Percentiles rank a stretch among this genome's conserved stretches.
phyloP scores from a whole-genome alignment of 2,797 vertebrate species.

The Bradypodion pumilum region DNA sequence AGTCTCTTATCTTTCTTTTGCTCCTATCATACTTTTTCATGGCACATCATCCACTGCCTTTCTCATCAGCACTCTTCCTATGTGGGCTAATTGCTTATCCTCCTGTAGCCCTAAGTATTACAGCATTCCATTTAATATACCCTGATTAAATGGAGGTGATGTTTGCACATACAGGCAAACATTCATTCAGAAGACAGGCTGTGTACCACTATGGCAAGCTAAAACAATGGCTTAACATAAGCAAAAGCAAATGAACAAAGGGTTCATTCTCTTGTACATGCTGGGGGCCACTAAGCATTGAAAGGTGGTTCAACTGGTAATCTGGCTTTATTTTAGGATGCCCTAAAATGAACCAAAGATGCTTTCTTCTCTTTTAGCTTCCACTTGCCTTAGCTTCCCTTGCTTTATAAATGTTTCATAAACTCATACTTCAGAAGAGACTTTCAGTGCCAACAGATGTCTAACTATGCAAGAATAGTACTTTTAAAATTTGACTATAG shows the following conservation, averaged over 20 bases:
- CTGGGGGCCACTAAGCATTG: background rate
- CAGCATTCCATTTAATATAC: background rate
- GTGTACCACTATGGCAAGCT: background rate
- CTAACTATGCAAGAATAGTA: background rate
- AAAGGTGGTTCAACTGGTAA: background rate
- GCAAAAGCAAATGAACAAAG: background rate
- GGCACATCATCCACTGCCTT: too few species aligned
- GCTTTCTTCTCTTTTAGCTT: background rate
- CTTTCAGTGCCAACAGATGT: background rate
- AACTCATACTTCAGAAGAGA: background rate
- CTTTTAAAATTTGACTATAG: background rate
- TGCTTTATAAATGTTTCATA: background rate
- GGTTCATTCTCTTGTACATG: background rate
- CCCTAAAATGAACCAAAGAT: background rate
- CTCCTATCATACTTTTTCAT: too few species aligned
- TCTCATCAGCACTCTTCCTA: too few species aligned
- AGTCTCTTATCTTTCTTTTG: too few species aligned
- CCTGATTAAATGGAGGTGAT: background rate
- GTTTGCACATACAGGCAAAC: background rate
- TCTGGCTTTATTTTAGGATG: background rate
- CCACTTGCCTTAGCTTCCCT: background rate
- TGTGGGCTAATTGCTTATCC: conserved; percentile 12
- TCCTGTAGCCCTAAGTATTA: background rate
- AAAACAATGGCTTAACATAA: background rate
- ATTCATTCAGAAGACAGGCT: background rate